Base-by-base conservation (phyloP, 2,113 vertebrate species). In the Channa maculata region DNA sequence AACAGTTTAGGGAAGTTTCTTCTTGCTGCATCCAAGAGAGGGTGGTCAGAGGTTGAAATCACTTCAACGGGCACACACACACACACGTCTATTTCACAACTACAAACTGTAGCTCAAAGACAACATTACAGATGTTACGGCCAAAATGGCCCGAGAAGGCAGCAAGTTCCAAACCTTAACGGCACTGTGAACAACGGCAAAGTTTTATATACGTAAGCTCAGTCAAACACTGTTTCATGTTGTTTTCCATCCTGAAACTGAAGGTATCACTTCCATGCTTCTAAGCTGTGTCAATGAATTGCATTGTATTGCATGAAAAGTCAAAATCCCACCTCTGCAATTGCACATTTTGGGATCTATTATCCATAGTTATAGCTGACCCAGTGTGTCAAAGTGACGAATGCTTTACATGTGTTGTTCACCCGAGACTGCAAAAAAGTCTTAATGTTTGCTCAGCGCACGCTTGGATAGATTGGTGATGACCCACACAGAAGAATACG, bases 121-220 rank as follows among this genome's bases (percentile, higher is more conserved):
- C 58, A n/a, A 0, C 1, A 6, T 3, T 3, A 38, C 43, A 69
- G 41, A 24, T 2, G 0, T 61, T 41, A 10, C 44, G 54, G 36
- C 10, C 3, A 58, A 45, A 51, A 61, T 36, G 5, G 52, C 52
- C 24, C 3, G 36, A 7, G 5, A 74, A 61, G 36, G 24, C 36
- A 70, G 3, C 13, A 34, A 59, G 62, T 66, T 63, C 48, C 49
- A 49, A 52, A 44, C 55, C 15, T 38, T 59, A 69, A 65, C 11
- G 43, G 15, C 10, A 6, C 46, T 60, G 8, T 45, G 43, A 68
- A 62, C 13, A 9, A 3, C 34, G 34, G 63, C 34, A 63, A 54
- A 4, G 9, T 61, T 83, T 70, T 43, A 63, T 60, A 60, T 51
- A 43, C 46, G 4, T 33, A 36, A 53, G 10, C 12, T 44, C 33